These are phyloP conservation scores for Neomonachus schauinslandi DNA, from an alignment of 2,113 vertebrate species.

Conservation along the genomic window DNA sequence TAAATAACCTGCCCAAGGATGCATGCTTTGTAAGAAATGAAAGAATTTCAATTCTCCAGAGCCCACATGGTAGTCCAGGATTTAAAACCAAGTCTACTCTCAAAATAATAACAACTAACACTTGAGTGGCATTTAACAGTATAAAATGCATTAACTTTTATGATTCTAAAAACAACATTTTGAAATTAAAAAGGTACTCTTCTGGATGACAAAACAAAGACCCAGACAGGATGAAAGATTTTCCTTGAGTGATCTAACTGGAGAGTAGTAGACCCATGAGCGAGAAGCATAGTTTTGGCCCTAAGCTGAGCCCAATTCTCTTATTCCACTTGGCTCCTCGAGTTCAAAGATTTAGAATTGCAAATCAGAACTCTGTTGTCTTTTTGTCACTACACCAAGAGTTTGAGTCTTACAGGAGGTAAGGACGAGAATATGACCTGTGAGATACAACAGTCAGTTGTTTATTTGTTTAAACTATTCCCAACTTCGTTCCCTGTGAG, in stretches of 20 bases:
- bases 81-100: neutral
- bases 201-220: neutral
- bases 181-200: neutral
- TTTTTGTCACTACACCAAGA: neutral
- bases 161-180: neutral
- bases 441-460: neutral
- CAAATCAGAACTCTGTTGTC: neutral
- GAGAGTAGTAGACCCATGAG: neutral
- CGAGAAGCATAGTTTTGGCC: neutral
- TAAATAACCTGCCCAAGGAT: neutral
- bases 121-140: neutral
- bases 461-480: neutral
- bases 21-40: neutral
- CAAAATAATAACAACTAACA: neutral
- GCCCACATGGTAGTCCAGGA: neutral
- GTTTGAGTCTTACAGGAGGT: neutral
- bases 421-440: neutral
- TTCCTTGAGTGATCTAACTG: neutral
- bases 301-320: neutral
- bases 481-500: neutral
- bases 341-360: neutral
- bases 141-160: neutral
- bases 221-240: neutral
- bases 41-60: neutral
- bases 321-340: neutral